phyloP scores from a whole-genome alignment of 2,113 vertebrate species.

The Phrynosoma platyrhinos region DNA sequence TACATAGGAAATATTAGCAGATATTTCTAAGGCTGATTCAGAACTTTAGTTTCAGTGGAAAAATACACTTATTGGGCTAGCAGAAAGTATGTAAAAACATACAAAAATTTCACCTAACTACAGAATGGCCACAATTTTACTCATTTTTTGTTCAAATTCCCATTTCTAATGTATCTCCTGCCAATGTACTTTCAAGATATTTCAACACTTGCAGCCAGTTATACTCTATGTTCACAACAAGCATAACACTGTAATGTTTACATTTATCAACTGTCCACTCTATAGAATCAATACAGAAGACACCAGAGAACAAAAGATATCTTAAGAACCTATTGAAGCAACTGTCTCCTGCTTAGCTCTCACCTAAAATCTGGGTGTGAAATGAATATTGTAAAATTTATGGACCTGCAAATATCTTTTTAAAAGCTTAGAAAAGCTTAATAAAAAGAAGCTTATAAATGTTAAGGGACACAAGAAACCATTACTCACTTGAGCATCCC shows the following conservation, averaged over 20 bases:
- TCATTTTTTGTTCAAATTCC: not conserved
- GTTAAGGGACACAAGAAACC: not conserved
- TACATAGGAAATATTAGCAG: not conserved
- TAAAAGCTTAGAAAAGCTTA: not conserved
- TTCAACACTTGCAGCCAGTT: not conserved
- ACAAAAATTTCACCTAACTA: not conserved
- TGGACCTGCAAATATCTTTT: not conserved
- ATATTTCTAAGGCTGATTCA: conserved; percentile 1
- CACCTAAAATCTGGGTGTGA: not conserved
- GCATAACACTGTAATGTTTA: not conserved
- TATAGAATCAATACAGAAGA: not conserved
- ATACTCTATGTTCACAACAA: not conserved
- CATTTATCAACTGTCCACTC: not conserved
- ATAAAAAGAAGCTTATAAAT: not conserved
- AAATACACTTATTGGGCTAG: not conserved
- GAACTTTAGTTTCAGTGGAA: not conserved
- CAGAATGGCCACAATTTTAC: not conserved
- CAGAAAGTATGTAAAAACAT: not conserved
- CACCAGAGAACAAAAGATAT: not conserved
- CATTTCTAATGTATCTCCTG: not conserved
- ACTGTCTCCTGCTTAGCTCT: not conserved
- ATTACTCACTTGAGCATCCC: conserved; percentile 93
- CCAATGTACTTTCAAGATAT: not conserved
- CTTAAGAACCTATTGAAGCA: not conserved
- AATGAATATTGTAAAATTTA: not conserved